These are phyloP conservation scores for Cosmia trapezina DNA, from an alignment of 2,888 invertebrate species.

Conservation along the genomic window DNA sequence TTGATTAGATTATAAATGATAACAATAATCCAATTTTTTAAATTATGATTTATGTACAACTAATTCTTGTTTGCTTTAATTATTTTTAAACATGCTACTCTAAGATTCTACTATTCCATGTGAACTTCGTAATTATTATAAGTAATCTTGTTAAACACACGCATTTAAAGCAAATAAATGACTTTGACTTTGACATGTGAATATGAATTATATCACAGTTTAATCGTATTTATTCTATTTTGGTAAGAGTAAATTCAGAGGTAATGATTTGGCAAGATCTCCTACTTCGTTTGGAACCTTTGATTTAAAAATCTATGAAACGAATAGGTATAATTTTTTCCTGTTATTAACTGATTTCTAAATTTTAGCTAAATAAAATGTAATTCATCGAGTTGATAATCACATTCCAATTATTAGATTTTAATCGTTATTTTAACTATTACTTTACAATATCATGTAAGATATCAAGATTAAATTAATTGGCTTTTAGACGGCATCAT, in stretches of 20 bases:
- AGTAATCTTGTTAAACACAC: not conserved
- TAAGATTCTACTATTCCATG: not conserved
- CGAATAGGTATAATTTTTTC: not conserved
- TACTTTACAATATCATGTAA: slow-evolving; percentile 11
- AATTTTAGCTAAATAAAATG: not conserved
- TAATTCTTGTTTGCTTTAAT: not conserved
- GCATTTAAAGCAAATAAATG: not conserved
- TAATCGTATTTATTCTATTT: not conserved
- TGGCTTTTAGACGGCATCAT: slow-evolving; percentile 10
- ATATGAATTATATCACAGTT: too few species aligned
- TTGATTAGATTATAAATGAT: not conserved
- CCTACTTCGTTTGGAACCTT: not conserved
- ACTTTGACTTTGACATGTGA: not conserved
- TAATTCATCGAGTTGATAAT: not conserved
- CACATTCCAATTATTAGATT: not conserved
- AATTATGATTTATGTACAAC: not conserved
- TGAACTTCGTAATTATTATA: not conserved
- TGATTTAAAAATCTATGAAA: not conserved
- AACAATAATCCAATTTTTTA: not conserved
- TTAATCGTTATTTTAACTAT: slow-evolving; percentile 24
- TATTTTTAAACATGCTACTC: not conserved
- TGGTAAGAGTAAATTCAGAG: not conserved
- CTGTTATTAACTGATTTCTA: not conserved
- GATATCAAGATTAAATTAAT: slow-evolving; percentile 29
- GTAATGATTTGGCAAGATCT: not conserved